phyloP scores from a whole-genome alignment of 2,113 vertebrate species.

The Callionymus lyra region DNA sequence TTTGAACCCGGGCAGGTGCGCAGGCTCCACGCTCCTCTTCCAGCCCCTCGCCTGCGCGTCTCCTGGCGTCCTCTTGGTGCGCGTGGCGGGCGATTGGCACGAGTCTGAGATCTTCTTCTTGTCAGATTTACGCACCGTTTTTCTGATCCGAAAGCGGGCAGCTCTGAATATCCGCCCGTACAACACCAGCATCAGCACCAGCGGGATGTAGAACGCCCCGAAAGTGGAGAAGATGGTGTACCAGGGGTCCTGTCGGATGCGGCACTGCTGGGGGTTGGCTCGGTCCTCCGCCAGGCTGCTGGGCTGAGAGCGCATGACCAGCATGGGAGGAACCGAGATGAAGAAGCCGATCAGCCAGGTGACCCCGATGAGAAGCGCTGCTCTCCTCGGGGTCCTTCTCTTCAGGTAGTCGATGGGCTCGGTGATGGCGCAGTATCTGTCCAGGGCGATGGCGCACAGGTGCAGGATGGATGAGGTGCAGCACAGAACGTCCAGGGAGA shows the following conservation, averaged over 20 bases:
- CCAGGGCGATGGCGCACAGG: slow-evolving; percentile 92
- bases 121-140: slow-evolving; percentile 83
- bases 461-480: slow-evolving; percentile 97
- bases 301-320: slow-evolving; percentile 73
- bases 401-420: slow-evolving; percentile 93
- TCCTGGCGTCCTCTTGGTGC: slow-evolving; percentile 60
- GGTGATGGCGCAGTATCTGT: slow-evolving; percentile 96
- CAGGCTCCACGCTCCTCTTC: slow-evolving; percentile 70
- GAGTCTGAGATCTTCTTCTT: slow-evolving; percentile 72
- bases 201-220: slow-evolving; percentile 91
- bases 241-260: slow-evolving; percentile 88
- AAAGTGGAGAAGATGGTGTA: slow-evolving; percentile 97
- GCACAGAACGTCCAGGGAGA: slow-evolving; percentile 88
- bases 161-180: slow-evolving; percentile 93
- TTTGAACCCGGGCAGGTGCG: slow-evolving; percentile 61
- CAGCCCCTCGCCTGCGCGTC: slow-evolving; percentile 69
- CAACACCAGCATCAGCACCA: slow-evolving; percentile 87
- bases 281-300: slow-evolving; percentile 80
- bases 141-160: slow-evolving; percentile 87
- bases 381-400: slow-evolving; percentile 85
- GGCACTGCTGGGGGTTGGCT: slow-evolving; percentile 80
- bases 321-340: slow-evolving; percentile 92
- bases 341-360: slow-evolving; percentile 94
- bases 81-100: slow-evolving; percentile 64
- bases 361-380: slow-evolving; percentile 86